A percentile compares a stretch with the other conserved stretches of the same genome.
phyloP scores from a whole-genome alignment of 1,140 invertebrate species.

The Camponotus vicinus region DNA sequence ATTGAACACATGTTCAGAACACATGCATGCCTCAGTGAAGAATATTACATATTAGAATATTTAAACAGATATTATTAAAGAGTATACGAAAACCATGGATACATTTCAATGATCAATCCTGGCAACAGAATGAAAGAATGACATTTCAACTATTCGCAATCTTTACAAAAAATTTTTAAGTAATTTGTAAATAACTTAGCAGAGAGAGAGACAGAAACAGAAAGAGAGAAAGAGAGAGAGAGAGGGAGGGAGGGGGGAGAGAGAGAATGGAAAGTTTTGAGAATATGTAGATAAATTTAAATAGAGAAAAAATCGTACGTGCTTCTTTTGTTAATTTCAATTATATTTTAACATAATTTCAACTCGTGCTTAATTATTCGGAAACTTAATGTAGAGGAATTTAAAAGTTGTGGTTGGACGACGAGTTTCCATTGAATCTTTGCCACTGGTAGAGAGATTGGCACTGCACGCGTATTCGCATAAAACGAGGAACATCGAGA shows the following conservation, averaged over 20 bases:
- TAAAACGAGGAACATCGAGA: slow-evolving; percentile 26
- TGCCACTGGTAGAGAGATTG: background rate
- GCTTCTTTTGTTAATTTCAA: background rate
- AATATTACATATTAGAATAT: slow-evolving; percentile 45
- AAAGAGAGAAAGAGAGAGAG: too few species aligned
- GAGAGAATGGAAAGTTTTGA: background rate
- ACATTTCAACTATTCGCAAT: too few species aligned
- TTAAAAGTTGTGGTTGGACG: slow-evolving; percentile 26
- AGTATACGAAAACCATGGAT: background rate
- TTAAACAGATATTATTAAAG: background rate
- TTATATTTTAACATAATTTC: background rate
- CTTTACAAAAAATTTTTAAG: background rate
- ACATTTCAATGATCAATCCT: background rate
- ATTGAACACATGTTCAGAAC: slow-evolving; percentile 23
- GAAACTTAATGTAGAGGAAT: slow-evolving; percentile 5
- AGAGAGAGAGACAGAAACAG: background rate
- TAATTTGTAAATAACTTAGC: background rate
- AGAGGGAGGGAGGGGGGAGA: too few species aligned
- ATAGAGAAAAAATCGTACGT: background rate
- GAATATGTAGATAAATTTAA: background rate
- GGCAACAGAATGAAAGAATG: background rate
- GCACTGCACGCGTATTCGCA: slow-evolving; percentile 19
- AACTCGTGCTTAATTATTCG: slow-evolving; percentile 27
- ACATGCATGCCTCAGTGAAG: slow-evolving; percentile 1
- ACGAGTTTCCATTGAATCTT: slow-evolving; percentile 38